These are phyloP conservation scores for Cyaniris semiargus DNA, from an alignment of 2,888 invertebrate species.

Conservation along the genomic window DNA sequence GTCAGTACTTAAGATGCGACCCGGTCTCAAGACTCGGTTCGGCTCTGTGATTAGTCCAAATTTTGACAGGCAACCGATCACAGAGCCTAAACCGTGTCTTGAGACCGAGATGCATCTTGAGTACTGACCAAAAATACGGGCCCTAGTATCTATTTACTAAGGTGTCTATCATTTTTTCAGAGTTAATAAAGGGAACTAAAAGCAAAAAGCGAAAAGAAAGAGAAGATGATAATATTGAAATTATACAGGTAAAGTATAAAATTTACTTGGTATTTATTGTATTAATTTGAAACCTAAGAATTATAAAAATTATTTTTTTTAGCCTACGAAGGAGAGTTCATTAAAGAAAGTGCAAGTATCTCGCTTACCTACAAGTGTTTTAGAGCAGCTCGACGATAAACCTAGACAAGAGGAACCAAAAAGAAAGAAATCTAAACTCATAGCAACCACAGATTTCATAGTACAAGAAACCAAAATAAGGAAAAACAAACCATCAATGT, in stretches of 20 bases:
- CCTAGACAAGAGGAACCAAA: conserved; percentile 45
- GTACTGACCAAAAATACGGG: too few relatives aligned
- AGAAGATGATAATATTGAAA: conserved; percentile 53
- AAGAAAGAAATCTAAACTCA: conserved; percentile 48
- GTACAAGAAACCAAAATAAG: conserved; percentile 58
- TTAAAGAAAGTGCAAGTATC: conserved; percentile 58
- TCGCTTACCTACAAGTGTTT: conserved; percentile 57
- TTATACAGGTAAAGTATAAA: conserved; percentile 53
- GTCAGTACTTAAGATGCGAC: too few relatives aligned
- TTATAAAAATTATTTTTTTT: conserved; percentile 27
- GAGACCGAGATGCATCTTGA: too few relatives aligned
- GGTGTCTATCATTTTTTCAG: not conserved
- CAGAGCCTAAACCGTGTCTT: too few relatives aligned
- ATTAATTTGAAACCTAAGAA: not conserved
- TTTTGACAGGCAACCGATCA: too few relatives aligned
- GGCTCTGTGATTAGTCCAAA: too few relatives aligned
- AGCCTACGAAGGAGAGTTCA: conserved; percentile 59
- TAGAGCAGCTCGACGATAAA: conserved; percentile 60
- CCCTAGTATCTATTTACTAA: not conserved
- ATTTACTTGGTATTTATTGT: not conserved
- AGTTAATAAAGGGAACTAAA: conserved; percentile 43
- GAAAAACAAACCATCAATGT: conserved; percentile 66
- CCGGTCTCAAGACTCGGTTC: too few relatives aligned
- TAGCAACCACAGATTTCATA: conserved; percentile 63
- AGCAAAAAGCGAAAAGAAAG: conserved; percentile 62